phyloP scores from a whole-genome alignment of 2,113 vertebrate species.

The Gallinago paraguaiae region DNA sequence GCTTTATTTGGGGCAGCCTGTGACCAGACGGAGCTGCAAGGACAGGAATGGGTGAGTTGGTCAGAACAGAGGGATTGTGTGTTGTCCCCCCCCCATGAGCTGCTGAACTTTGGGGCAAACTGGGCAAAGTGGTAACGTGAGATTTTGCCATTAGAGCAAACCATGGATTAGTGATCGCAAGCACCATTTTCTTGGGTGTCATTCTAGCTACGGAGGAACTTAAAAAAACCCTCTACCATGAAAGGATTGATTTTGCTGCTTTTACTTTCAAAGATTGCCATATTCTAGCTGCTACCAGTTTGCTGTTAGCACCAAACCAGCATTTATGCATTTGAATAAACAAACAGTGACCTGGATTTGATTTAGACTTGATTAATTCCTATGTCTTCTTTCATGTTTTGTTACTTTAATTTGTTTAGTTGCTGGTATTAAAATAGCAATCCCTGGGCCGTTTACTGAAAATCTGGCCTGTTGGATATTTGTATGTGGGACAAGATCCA shows the following conservation, averaged over 20 bases:
- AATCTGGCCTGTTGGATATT: background rate
- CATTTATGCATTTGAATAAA: background rate
- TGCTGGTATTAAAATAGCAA: background rate
- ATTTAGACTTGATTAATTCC: background rate
- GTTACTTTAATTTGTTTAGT: background rate
- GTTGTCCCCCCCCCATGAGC: fast-evolving
- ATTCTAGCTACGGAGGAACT: background rate
- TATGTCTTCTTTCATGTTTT: background rate
- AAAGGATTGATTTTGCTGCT: background rate
- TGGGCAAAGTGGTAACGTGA: fast-evolving
- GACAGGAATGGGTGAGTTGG: background rate
- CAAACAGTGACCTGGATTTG: background rate
- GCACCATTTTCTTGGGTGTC: background rate
- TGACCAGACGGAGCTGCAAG: fast-evolving
- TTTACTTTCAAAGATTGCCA: background rate
- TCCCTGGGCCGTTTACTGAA: background rate
- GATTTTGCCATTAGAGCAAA: background rate
- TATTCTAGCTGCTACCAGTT: background rate
- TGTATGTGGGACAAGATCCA: background rate
- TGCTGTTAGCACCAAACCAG: background rate
- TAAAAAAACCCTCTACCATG: background rate
- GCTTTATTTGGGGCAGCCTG: background rate
- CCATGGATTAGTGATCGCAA: too few species aligned
- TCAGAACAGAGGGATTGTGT: fast-evolving
- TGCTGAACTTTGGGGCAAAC: background rate